Evolutionary conservation across 2,888 invertebrate species (phyloP).

Genomic region (Spodoptera picta): DNA sequence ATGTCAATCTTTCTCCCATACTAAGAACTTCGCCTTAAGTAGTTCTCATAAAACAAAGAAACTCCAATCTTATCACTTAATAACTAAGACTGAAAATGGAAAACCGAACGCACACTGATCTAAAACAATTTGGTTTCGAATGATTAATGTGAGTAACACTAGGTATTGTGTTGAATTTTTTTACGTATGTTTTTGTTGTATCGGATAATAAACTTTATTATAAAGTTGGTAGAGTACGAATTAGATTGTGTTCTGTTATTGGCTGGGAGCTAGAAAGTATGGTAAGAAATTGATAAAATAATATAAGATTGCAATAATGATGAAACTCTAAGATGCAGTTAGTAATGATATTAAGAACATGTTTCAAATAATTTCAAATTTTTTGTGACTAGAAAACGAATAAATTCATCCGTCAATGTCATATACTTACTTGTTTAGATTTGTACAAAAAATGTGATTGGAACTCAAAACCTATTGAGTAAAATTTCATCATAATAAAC

Average conservation of each 20-base stretch:
- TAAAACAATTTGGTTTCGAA: slow-evolving; percentile 85
- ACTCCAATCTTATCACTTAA: slow-evolving; percentile 54
- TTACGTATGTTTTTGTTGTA: slow-evolving; percentile 32
- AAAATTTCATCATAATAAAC: too few relatives aligned
- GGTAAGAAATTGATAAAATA: slow-evolving; percentile 79
- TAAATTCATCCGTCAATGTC: slow-evolving; percentile 51
- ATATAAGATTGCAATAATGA: slow-evolving; percentile 76
- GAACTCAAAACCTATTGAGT: too few relatives aligned
- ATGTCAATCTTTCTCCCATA: slow-evolving; percentile 84
- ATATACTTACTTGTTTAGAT: neutral
- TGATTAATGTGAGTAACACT: slow-evolving; percentile 84
- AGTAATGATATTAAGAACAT: slow-evolving; percentile 60
- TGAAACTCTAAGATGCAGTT: slow-evolving; percentile 56
- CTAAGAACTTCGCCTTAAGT: slow-evolving; percentile 72
- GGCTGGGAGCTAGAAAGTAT: slow-evolving; percentile 75
- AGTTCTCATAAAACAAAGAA: slow-evolving; percentile 34
- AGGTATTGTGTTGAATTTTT: slow-evolving; percentile 70
- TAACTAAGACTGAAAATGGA: slow-evolving; percentile 58
- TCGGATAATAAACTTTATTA: slow-evolving; percentile 56
- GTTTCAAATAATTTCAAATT: slow-evolving; percentile 35
- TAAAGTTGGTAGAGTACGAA: slow-evolving; percentile 28
- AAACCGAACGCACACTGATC: slow-evolving; percentile 57
- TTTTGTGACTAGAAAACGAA: slow-evolving; percentile 20
- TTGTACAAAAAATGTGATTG: too few relatives aligned
- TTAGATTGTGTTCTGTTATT: slow-evolving; percentile 40